A percentile compares a stretch with the other conserved stretches of the same genome.
Evolutionary conservation across 2,797 vertebrate genomes (phyloP).

Genomic region (Acridotheres tristis): DNA sequence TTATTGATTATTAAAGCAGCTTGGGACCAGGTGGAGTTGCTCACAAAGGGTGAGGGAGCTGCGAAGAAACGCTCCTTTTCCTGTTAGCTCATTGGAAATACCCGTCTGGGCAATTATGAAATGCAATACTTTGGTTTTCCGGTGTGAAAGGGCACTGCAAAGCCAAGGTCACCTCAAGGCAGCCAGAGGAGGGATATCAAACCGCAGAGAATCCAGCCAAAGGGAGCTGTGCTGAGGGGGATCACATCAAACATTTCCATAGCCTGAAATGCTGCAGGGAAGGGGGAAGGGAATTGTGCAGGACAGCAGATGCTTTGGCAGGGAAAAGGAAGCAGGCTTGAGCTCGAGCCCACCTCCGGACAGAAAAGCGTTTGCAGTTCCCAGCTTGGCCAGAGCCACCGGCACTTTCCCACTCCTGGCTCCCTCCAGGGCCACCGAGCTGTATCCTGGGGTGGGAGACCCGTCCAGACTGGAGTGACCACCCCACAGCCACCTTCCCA

Average conservation of each 20-base stretch:
- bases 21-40: slow-evolving; percentile 13
- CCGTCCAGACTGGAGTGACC: rapidly evolving
- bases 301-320: slow-evolving; percentile 59
- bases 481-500: rapidly evolving
- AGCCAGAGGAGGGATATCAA: background rate
- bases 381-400: background rate
- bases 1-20: background rate
- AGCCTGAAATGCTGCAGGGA: background rate
- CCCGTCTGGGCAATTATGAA: slow-evolving; percentile 15
- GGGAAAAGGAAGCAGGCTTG: background rate
- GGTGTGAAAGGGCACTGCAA: background rate
- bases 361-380: background rate
- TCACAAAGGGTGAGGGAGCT: background rate
- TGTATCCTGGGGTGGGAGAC: background rate
- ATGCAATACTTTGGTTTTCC: background rate
- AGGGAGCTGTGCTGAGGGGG: background rate
- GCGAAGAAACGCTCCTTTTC: background rate
- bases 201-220: background rate
- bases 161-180: background rate
- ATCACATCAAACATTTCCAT: background rate
- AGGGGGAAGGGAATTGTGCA: background rate
- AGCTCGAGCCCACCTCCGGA: slow-evolving; percentile 24
- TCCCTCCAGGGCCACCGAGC: background rate
- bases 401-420: background rate
- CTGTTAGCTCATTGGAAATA: slow-evolving; percentile 50